A percentile compares a stretch with the other conserved stretches of the same genome.
Conservation (phyloP, 1,140 invertebrate species). For the Galendromus occidentalis region DNA sequence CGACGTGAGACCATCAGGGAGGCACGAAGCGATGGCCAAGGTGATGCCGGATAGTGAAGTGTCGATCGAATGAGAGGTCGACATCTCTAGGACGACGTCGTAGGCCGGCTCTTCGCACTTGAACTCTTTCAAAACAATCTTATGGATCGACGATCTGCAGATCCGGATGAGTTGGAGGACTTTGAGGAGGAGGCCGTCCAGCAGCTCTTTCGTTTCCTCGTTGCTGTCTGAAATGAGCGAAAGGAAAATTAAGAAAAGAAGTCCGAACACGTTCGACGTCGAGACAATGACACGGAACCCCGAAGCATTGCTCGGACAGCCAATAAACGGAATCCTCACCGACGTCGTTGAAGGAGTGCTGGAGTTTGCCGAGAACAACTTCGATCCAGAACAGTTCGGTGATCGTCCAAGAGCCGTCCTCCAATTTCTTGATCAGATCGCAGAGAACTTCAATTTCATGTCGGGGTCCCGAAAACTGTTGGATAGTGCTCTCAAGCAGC, state of each 20-base stretch:
- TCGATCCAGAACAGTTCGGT: conserved; percentile 40
- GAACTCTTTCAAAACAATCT: not conserved
- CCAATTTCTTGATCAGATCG: not conserved
- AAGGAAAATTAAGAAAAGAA: no score
- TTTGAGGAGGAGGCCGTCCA: not conserved
- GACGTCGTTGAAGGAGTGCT: conserved; percentile 22
- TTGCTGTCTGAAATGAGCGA: no score
- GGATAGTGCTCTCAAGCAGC: not conserved
- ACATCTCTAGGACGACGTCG: not conserved
- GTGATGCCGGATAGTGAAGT: not conserved
- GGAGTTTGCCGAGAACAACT: conserved; percentile 44
- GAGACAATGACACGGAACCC: no score
- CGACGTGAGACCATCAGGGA: not conserved
- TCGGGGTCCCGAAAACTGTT: not conserved
- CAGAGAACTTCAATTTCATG: not conserved
- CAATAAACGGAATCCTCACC: not conserved
- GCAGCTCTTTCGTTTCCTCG: no score
- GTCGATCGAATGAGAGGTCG: not conserved
- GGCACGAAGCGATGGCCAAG: not conserved
- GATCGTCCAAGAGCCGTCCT: not conserved
- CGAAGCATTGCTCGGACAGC: no score
- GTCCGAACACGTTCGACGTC: no score
- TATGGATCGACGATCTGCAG: not conserved
- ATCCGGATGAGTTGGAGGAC: not conserved
- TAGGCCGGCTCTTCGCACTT: not conserved